Evolutionary conservation across 2,888 invertebrate species (phyloP).

Genomic region (Agrotis segetum): DNA sequence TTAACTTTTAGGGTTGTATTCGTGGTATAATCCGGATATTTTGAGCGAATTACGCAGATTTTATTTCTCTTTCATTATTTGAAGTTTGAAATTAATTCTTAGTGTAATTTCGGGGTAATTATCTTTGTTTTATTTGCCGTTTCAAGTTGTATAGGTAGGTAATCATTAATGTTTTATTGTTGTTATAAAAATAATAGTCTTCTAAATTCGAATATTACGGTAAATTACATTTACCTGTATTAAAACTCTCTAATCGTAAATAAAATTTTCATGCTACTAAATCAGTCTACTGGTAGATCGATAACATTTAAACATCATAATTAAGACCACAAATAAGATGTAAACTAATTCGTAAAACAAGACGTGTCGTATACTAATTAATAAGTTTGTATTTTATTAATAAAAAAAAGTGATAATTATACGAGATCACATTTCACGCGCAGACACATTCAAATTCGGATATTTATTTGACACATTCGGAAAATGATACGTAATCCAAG

Average conservation of each 20-base stretch:
- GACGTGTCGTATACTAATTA: constrained; percentile 57
- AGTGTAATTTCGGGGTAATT: constrained; percentile 15
- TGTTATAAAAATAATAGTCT: not conserved
- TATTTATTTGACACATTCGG: not conserved
- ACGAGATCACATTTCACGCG: constrained; percentile 38
- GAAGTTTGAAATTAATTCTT: not conserved
- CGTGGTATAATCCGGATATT: constrained; percentile 54
- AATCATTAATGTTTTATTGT: not conserved
- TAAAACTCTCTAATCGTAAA: not conserved
- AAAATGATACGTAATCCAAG: not conserved
- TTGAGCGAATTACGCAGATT: constrained; percentile 39
- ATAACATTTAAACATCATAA: constrained; percentile 54
- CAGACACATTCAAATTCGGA: constrained; percentile 4
- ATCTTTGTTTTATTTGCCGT: constrained; percentile 19
- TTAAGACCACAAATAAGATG: constrained; percentile 59
- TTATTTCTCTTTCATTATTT: constrained; percentile 50
- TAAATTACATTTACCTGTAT: too few species aligned
- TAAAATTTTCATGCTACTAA: constrained; percentile 20
- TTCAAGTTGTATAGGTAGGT: constrained; percentile 2
- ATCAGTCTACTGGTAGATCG: constrained; percentile 21
- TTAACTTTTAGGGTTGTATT: constrained; percentile 70
- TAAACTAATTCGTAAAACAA: constrained; percentile 56
- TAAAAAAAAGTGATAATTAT: constrained; percentile 41
- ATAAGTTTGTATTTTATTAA: constrained; percentile 51
- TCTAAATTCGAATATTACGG: not conserved